These are phyloP conservation scores for Harpalus rufipes DNA, from an alignment of 2,888 invertebrate species.

Conservation along the genomic window DNA sequence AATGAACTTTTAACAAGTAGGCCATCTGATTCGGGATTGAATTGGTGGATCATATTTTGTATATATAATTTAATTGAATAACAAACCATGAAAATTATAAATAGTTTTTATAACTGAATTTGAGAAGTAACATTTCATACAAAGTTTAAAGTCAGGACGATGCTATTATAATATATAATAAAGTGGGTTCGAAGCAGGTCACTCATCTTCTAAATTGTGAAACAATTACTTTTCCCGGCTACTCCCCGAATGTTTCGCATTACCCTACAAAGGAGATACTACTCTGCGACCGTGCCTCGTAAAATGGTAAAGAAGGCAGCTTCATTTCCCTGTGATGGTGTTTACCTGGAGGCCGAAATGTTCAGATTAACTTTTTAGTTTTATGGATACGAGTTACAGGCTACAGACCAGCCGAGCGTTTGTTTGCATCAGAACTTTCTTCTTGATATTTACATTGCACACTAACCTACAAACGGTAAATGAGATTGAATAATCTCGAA, in stretches of 20 bases:
- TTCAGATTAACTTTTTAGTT: constrained; percentile 50
- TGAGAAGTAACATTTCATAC: neutral
- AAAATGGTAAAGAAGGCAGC: constrained; percentile 31
- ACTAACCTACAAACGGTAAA: neutral
- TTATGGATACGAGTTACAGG: neutral
- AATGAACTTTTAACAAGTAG: too few relatives aligned
- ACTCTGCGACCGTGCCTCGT: neutral
- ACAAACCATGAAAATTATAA: neutral
- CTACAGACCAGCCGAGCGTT: neutral
- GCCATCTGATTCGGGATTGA: too few relatives aligned
- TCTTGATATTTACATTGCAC: constrained; percentile 21
- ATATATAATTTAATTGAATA: neutral
- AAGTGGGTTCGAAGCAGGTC: neutral
- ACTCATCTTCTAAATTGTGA: constrained; percentile 6
- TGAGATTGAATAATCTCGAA: neutral
- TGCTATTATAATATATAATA: constrained; percentile 4
- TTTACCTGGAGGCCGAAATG: constrained; percentile 24
- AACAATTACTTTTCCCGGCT: neutral
- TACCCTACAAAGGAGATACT: neutral
- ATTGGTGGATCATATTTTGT: too few relatives aligned
- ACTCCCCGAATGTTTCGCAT: neutral
- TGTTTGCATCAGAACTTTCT: neutral
- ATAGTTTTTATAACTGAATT: neutral
- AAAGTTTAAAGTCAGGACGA: neutral
- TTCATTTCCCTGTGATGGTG: constrained; percentile 31